These are phyloP conservation scores for Onychomys leucogaster DNA, from an alignment of 2,797 vertebrate species.

Conservation along the genomic window DNA sequence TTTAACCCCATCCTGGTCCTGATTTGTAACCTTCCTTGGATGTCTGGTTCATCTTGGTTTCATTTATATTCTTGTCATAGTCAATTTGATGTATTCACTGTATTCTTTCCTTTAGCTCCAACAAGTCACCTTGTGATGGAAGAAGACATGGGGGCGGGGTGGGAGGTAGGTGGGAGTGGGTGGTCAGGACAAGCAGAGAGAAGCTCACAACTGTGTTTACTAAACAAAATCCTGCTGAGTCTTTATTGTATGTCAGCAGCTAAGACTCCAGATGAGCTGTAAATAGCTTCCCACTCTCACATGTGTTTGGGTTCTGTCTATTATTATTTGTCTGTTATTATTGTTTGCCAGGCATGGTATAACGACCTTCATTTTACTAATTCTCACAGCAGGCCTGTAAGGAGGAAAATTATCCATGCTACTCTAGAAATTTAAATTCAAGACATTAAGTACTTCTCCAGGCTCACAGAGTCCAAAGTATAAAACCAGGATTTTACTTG, in stretches of 20 bases:
- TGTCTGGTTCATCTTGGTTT: not conserved
- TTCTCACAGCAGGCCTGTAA: not conserved
- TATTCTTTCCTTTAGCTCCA: not conserved
- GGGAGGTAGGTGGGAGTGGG: not conserved
- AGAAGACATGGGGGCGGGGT: not conserved
- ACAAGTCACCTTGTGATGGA: not conserved
- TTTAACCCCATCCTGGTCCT: not conserved
- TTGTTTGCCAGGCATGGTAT: not conserved
- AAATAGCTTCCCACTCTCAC: not conserved
- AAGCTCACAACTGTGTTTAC: not conserved
- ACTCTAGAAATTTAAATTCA: slow-evolving; percentile 23
- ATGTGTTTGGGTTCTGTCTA: not conserved
- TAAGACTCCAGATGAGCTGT: not conserved
- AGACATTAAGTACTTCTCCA: not conserved
- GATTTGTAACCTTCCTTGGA: not conserved
- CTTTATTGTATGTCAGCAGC: not conserved
- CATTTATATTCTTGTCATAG: not conserved
- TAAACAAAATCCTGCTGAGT: not conserved
- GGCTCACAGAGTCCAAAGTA: not conserved
- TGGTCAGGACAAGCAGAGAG: not conserved
- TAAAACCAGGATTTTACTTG: slow-evolving; percentile 5
- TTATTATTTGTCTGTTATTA: not conserved
- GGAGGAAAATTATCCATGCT: not conserved
- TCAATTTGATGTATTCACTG: not conserved
- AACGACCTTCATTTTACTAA: not conserved